Conservation (phyloP, 1,140 invertebrate genomes). For the Apis mellifera region Amel_HAv3.1 CM009941.2:12144501-12145000, state of each 20-base stretch:
- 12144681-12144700: no score
- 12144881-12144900: neutral
- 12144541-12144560: slow-evolving; percentile 13
- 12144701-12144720: no score
- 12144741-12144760: no score
- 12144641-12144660: neutral
- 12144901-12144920: neutral
- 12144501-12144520: slow-evolving; percentile 11
- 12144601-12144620: neutral
- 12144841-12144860: neutral
- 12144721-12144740: no score
- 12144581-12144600: neutral
- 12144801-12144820: slow-evolving; percentile 64
- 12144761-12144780: neutral
- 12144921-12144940: slow-evolving; percentile 13
- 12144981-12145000: slow-evolving; percentile 64
- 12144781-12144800: slow-evolving; percentile 40
- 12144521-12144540: slow-evolving; percentile 26
- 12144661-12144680: neutral
- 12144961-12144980: slow-evolving; percentile 72
- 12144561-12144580: neutral
- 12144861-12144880: neutral
- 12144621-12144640: neutral
- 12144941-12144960: slow-evolving; percentile 47
- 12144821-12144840: slow-evolving; percentile 10